phyloP scores from a whole-genome alignment of 2,797 vertebrate genomes.

The Buphagus erythrorhynchus region DNA sequence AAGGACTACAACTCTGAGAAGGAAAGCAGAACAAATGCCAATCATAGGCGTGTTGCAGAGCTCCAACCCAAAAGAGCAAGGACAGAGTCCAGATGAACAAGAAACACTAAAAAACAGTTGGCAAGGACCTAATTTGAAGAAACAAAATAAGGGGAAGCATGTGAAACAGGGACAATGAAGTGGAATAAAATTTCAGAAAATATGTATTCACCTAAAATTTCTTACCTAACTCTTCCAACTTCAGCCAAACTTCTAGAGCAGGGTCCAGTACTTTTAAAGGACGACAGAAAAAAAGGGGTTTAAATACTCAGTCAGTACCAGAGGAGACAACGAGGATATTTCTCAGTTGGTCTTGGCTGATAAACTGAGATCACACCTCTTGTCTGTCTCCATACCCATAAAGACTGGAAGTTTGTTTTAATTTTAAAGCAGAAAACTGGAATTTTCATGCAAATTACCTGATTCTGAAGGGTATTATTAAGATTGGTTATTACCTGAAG shows the following conservation, averaged over 20 bases:
- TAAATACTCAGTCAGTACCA: neutral
- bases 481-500: too few species aligned
- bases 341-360: neutral
- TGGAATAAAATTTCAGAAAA: neutral
- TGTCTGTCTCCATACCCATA: neutral
- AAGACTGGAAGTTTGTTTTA: neutral
- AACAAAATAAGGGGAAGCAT: neutral
- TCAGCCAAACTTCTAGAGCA: neutral
- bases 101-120: neutral
- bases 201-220: neutral
- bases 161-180: neutral
- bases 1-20: neutral
- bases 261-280: neutral
- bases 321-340: neutral
- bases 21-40: neutral
- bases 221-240: neutral
- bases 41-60: neutral
- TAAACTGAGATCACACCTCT: neutral
- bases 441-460: neutral
- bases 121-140: neutral
- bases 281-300: rapidly evolving
- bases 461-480: too few species aligned
- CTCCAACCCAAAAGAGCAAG: neutral
- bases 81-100: neutral
- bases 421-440: neutral